A percentile compares a stretch with the other conserved stretches of the same genome.
phyloP scores from a whole-genome alignment of 2,113 vertebrate species.

The Bubo blakistoni region DNA sequence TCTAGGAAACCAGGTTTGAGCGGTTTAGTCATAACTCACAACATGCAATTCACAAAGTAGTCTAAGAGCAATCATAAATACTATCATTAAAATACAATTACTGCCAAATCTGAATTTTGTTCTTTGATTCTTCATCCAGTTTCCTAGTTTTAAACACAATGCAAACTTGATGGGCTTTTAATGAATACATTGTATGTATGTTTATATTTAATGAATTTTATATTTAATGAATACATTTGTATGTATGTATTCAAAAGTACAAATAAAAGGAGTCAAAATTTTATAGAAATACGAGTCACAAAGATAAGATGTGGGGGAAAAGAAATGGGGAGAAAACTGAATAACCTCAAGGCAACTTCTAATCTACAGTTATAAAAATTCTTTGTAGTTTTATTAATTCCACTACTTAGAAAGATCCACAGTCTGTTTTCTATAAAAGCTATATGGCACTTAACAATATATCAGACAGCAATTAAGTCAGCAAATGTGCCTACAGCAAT shows the following conservation, averaged over 20 bases:
- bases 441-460: not conserved
- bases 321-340: not conserved
- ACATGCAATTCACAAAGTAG: not conserved
- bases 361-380: not conserved
- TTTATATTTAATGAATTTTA: too few species aligned
- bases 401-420: not conserved
- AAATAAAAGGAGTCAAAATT: not conserved
- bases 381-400: conserved; percentile 34
- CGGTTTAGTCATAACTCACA: not conserved
- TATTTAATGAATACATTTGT: not conserved
- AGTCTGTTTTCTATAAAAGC: conserved; percentile 21
- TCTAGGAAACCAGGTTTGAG: not conserved
- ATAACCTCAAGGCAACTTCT: not conserved
- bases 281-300: not conserved
- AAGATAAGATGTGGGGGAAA: not conserved
- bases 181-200: not conserved
- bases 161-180: not conserved
- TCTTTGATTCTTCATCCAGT: not conserved
- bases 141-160: not conserved
- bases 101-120: not conserved
- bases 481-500: conserved; percentile 5
- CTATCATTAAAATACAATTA: not conserved
- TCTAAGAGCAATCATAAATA: not conserved
- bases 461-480: conserved; percentile 15
- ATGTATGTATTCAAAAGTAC: not conserved